These are phyloP conservation scores for Lepidurus apus DNA, from an alignment of 1,140 invertebrate species.

Conservation along the genomic window DNA sequence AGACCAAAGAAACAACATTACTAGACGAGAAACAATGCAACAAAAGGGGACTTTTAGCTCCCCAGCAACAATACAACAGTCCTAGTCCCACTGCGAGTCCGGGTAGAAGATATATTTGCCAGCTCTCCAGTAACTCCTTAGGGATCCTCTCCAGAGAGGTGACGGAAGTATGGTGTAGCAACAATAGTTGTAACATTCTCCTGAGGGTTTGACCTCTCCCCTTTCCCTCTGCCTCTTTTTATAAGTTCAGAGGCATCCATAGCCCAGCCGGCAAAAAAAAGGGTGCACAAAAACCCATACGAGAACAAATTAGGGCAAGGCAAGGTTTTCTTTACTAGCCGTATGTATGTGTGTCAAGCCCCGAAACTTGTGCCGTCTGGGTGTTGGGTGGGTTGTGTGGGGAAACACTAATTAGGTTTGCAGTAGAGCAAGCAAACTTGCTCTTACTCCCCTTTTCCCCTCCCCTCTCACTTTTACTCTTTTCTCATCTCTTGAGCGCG, in stretches of 20 bases:
- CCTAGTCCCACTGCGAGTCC: neutral
- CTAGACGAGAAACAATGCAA: neutral
- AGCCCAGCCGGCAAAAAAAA: neutral
- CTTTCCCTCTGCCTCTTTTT: neutral
- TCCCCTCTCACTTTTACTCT: neutral
- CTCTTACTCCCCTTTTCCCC: neutral
- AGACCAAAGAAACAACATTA: neutral
- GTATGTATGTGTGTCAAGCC: neutral
- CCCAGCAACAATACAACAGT: neutral
- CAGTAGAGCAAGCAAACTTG: neutral
- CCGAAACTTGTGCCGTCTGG: neutral
- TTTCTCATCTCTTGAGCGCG: neutral
- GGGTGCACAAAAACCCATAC: constrained; percentile 1
- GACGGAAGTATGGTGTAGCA: neutral
- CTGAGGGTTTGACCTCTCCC: neutral
- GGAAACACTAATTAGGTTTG: neutral
- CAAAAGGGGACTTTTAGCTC: neutral
- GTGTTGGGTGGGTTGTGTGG: neutral
- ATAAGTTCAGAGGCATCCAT: neutral
- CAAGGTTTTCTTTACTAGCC: neutral
- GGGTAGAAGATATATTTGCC: neutral
- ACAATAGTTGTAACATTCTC: neutral
- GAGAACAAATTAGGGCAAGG: neutral
- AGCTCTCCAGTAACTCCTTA: neutral
- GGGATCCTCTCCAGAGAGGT: neutral